A percentile compares a stretch with the other conserved stretches of the same genome.
Conservation (phyloP, 1,140 invertebrate genomes). For the Brachionus calyciflorus region DNA sequence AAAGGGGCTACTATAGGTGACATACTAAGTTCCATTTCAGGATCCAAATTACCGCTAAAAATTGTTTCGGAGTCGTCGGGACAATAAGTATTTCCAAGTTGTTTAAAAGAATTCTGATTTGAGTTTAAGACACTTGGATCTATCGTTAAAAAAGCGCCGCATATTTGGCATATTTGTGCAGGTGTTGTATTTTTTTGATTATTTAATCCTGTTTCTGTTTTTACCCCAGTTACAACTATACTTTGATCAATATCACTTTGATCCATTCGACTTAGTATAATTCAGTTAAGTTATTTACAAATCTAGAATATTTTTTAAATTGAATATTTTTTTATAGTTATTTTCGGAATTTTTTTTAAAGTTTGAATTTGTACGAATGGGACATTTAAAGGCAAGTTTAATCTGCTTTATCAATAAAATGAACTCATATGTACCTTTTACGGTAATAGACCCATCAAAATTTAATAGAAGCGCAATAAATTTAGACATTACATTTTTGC, state of each 20-base stretch:
- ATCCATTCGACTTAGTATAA: background rate
- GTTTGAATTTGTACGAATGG: no score
- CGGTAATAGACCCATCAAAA: no score
- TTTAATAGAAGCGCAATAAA: no score
- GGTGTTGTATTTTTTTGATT: background rate
- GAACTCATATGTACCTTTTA: no score
- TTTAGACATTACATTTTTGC: no score
- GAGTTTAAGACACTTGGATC: background rate
- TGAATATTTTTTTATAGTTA: background rate
- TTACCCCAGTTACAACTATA: slow-evolving; percentile 28
- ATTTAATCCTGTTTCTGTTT: background rate
- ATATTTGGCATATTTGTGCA: slow-evolving; percentile 12
- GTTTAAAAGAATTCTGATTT: slow-evolving; percentile 12
- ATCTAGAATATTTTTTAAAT: background rate
- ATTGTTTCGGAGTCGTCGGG: slow-evolving; percentile 15
- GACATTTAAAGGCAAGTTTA: no score
- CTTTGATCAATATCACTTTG: slow-evolving; percentile 37
- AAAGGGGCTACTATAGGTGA: background rate
- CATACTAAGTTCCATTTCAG: slow-evolving; percentile 36
- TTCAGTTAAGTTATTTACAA: slow-evolving; percentile 6
- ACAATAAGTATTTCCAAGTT: background rate
- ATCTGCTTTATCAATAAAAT: no score
- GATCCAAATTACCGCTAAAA: slow-evolving; percentile 19
- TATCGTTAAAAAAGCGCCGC: background rate
- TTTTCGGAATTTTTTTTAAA: no score